Evolutionary conservation across 2,113 vertebrate species (phyloP).

Genomic region (Ahaetulla prasina): DNA sequence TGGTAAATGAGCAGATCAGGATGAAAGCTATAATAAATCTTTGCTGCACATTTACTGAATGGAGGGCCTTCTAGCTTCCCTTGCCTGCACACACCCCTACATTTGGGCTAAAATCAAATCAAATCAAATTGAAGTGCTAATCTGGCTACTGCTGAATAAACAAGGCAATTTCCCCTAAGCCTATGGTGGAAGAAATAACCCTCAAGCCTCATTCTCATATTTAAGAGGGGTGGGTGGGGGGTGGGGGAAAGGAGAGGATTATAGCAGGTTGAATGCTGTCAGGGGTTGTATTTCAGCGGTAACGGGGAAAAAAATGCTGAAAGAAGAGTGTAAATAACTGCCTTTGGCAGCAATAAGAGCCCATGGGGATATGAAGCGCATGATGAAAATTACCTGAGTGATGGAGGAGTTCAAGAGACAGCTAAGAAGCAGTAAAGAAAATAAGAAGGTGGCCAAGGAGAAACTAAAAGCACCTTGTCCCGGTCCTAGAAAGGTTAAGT

Average conservation of each 20-base stretch:
- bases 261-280: slow-evolving; percentile 42
- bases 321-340: slow-evolving; percentile 56
- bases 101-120: background rate
- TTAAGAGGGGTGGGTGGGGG: background rate
- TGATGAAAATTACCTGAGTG: slow-evolving; percentile 55
- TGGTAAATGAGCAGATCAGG: background rate
- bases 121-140: background rate
- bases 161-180: slow-evolving; percentile 7
- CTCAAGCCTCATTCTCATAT: background rate
- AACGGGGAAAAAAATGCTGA: slow-evolving; percentile 59
- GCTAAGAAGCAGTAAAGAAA: slow-evolving; percentile 46
- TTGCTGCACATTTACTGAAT: background rate
- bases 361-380: slow-evolving; percentile 33
- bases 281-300: slow-evolving; percentile 45
- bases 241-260: slow-evolving; percentile 23
- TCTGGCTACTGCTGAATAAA: background rate
- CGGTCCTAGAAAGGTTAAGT: slow-evolving; percentile 51
- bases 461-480: slow-evolving; percentile 48
- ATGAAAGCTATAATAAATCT: background rate
- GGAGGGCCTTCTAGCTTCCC: background rate
- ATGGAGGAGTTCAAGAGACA: slow-evolving; percentile 46
- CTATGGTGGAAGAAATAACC: slow-evolving; percentile 36
- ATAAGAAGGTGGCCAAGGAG: slow-evolving; percentile 43
- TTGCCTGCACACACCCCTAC: background rate
- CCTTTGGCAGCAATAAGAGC: slow-evolving; percentile 49